Evolutionary conservation across 2,113 vertebrate genomes (phyloP).

Genomic region (Melanerpes formicivorus): DNA sequence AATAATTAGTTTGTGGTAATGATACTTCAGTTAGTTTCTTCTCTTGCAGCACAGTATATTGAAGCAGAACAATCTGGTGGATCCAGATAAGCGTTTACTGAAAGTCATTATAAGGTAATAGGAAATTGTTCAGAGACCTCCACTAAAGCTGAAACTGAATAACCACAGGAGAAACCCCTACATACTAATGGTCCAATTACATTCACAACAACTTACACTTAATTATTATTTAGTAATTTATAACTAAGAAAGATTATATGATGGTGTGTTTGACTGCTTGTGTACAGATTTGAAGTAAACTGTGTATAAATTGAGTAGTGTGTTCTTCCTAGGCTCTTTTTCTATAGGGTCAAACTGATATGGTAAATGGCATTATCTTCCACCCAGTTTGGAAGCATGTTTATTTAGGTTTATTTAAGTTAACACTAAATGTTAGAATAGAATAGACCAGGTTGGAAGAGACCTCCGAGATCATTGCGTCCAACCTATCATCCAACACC

Average conservation of each 20-base stretch:
- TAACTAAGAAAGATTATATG: background rate
- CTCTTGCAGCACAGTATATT: background rate
- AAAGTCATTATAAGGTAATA: constrained; percentile 36
- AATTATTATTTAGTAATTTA: constrained; percentile 42
- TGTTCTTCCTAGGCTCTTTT: background rate
- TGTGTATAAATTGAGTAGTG: background rate
- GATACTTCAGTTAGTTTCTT: background rate
- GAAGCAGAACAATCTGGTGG: constrained; percentile 52
- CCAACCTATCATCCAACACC: no score
- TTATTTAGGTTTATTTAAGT: background rate
- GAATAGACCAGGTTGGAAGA: no score
- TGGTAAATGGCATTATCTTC: background rate
- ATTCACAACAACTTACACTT: background rate
- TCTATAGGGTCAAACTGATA: background rate
- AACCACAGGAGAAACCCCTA: background rate
- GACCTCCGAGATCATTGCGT: no score
- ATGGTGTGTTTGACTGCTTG: background rate
- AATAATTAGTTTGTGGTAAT: constrained; percentile 41
- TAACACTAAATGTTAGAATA: background rate
- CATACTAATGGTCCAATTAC: background rate
- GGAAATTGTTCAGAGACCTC: constrained; percentile 34
- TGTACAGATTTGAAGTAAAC: background rate
- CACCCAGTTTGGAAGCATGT: background rate
- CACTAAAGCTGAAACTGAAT: background rate
- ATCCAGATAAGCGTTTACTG: constrained; percentile 58